These are phyloP conservation scores for Meleagris gallopavo DNA, from an alignment of 2,113 vertebrate species.

Conservation along the genomic window DNA sequence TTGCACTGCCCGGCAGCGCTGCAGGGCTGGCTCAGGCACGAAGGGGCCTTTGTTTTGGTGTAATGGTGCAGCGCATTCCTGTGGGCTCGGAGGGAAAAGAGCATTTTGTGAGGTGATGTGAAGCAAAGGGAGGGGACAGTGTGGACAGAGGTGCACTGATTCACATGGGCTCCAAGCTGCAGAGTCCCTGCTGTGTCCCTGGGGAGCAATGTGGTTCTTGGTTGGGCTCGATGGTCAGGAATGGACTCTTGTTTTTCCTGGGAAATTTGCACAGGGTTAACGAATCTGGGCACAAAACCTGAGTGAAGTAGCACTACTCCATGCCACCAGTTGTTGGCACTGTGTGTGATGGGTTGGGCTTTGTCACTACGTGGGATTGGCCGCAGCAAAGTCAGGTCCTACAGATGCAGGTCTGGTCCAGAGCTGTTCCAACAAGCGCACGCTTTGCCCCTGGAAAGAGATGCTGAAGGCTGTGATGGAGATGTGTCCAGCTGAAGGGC, in stretches of 20 bases:
- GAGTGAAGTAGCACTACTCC: accelerated
- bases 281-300: accelerated
- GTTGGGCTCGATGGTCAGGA: neutral
- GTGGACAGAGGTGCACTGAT: neutral
- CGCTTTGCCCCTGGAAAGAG: neutral
- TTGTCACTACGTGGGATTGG: accelerated
- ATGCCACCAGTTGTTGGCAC: neutral
- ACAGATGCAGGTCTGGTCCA: neutral
- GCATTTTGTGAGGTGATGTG: neutral
- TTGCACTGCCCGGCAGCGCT: neutral
- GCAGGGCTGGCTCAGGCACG: slow-evolving; percentile 48
- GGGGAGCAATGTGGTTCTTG: neutral
- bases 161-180: accelerated
- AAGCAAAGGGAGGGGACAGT: neutral
- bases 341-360: accelerated
- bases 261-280: accelerated
- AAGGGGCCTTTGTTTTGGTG: slow-evolving; percentile 56
- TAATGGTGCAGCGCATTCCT: slow-evolving; percentile 55
- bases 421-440: neutral
- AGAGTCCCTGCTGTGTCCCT: neutral
- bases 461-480: accelerated
- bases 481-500: neutral
- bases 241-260: accelerated
- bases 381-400: neutral
- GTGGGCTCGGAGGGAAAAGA: neutral